A percentile compares a stretch with the other conserved stretches of the same genome.
These are phyloP conservation scores for Phaethon lepturus DNA, from an alignment of 2,113 vertebrate species.

Conservation along the genomic window DNA sequence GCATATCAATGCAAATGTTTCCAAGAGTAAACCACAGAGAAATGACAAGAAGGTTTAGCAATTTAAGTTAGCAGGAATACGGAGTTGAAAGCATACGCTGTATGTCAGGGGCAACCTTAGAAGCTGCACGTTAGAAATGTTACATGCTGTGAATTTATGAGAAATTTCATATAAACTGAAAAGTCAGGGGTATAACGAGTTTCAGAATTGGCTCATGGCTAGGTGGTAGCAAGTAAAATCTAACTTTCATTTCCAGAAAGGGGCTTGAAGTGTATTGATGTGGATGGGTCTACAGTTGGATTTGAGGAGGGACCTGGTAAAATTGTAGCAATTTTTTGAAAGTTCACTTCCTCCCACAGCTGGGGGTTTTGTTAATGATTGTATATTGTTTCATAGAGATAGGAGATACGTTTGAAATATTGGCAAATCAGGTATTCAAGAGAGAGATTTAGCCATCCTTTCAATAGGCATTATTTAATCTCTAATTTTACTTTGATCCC, in stretches of 20 bases:
- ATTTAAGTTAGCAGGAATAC: neutral
- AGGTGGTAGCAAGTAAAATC: neutral
- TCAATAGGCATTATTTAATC: neutral
- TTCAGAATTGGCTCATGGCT: neutral
- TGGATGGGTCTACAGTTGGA: neutral
- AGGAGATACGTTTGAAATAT: neutral
- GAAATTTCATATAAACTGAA: neutral
- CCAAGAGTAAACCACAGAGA: neutral
- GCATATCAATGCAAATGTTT: neutral
- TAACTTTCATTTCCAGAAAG: neutral
- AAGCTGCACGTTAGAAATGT: accelerated
- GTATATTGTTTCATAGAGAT: neutral
- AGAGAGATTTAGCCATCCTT: neutral
- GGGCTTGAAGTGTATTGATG: too few species aligned
- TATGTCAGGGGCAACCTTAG: accelerated
- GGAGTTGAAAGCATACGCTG: accelerated
- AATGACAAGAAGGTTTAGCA: neutral
- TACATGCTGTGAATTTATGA: neutral
- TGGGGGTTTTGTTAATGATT: neutral
- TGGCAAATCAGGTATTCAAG: neutral
- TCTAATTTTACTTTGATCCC: neutral
- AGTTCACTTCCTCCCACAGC: neutral
- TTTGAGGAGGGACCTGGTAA: neutral
- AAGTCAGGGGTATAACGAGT: neutral
- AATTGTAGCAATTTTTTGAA: neutral